These are phyloP conservation scores for Pseudomyrmex cubaensis DNA, from an alignment of 1,140 invertebrate genomes.

Conservation along the genomic window DNA sequence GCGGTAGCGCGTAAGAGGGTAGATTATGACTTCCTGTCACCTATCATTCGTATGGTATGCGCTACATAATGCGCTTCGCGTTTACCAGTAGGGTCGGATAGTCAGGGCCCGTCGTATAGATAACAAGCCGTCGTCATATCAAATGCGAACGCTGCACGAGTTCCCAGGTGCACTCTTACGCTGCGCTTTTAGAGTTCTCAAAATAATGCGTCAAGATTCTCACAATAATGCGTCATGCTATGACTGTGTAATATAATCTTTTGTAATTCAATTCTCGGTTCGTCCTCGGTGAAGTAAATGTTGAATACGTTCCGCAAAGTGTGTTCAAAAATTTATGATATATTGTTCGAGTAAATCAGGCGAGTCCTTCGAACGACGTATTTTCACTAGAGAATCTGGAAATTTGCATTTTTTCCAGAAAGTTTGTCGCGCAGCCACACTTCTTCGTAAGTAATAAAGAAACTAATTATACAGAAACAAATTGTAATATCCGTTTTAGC, in stretches of 20 bases:
- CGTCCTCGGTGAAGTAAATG: no score
- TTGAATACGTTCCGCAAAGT: no score
- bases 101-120: slow-evolving; percentile 53
- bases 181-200: slow-evolving; percentile 28
- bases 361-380: no score
- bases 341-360: no score
- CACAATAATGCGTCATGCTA: slow-evolving; percentile 48
- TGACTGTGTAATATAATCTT: slow-evolving; percentile 6
- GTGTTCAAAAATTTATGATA: no score
- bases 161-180: slow-evolving; percentile 64
- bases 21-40: slow-evolving; percentile 73
- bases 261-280: no score
- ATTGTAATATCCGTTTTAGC: background rate
- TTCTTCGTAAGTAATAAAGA: background rate
- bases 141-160: slow-evolving; percentile 50
- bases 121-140: slow-evolving; percentile 63
- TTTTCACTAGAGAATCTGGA: no score
- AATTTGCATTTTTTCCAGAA: background rate
- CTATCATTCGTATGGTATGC: slow-evolving; percentile 64
- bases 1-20: slow-evolving; percentile 12
- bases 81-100: slow-evolving; percentile 47
- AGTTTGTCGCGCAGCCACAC: background rate
- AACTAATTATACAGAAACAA: background rate
- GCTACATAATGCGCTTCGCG: slow-evolving; percentile 11
- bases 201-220: slow-evolving; percentile 17